A percentile compares a stretch with the other conserved stretches of the same genome.
phyloP scores from a whole-genome alignment of 2,797 vertebrate species.

The Arremon brunneinucha region DNA sequence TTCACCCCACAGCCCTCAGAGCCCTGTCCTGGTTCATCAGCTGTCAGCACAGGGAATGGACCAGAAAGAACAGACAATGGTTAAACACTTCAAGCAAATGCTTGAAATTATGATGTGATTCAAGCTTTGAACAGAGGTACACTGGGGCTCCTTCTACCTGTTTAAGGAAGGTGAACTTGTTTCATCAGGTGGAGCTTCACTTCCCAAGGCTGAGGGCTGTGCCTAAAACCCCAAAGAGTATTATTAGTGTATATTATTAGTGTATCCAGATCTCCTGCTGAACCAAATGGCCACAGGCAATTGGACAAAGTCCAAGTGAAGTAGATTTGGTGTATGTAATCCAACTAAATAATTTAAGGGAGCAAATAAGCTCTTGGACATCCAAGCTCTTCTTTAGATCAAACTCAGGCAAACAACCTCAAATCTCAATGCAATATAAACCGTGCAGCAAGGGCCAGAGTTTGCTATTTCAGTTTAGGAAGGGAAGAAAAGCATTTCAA shows the following conservation, averaged over 20 bases:
- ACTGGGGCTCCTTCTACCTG: not conserved
- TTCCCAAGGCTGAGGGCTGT: not conserved
- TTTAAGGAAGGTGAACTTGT: not conserved
- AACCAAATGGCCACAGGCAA: not conserved
- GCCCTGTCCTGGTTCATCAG: accelerated
- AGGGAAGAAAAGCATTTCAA: not conserved
- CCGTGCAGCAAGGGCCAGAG: not conserved
- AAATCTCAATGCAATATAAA: not conserved
- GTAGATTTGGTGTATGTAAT: not conserved
- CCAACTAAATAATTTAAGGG: not conserved
- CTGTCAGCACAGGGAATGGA: not conserved
- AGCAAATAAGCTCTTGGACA: not conserved
- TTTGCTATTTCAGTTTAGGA: not conserved
- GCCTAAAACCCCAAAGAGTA: not conserved
- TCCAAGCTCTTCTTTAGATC: not conserved
- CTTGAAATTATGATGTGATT: not conserved
- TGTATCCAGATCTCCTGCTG: not conserved
- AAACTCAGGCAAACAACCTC: not conserved
- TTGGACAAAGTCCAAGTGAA: not conserved
- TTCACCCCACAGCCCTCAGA: not conserved
- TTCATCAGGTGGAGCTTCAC: not conserved
- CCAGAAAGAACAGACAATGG: not conserved
- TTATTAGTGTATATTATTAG: not conserved
- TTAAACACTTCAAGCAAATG: not conserved
- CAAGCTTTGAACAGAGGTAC: not conserved